These are phyloP conservation scores for Nanger granti DNA, from an alignment of 2,113 vertebrate species.

Conservation along the genomic window DNA sequence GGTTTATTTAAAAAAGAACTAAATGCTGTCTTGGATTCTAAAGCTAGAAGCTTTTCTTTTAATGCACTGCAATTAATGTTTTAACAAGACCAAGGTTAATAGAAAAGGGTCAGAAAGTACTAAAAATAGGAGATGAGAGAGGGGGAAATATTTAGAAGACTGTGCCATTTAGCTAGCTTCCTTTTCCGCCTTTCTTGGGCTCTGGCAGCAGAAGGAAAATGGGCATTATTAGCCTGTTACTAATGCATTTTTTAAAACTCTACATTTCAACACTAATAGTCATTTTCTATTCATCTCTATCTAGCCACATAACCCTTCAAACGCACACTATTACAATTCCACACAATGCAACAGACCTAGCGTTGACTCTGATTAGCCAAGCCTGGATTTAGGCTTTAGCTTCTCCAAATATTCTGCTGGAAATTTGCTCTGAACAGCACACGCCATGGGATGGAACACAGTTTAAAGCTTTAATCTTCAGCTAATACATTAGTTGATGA, in stretches of 20 bases:
- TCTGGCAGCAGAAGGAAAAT: background rate
- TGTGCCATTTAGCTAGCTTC: rapidly evolving
- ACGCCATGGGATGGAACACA: rapidly evolving
- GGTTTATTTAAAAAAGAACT: background rate
- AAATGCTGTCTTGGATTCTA: background rate
- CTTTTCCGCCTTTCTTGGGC: background rate
- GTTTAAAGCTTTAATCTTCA: background rate
- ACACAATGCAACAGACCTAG: rapidly evolving
- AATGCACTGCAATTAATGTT: conserved; percentile 30
- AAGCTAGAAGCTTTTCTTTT: conserved; percentile 13
- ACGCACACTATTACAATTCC: background rate
- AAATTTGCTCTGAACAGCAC: no score
- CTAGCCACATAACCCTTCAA: background rate
- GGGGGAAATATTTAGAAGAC: background rate
- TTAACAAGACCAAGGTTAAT: background rate
- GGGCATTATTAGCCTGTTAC: background rate
- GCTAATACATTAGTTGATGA: background rate
- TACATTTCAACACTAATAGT: background rate
- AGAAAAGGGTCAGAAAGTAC: background rate
- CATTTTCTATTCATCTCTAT: background rate
- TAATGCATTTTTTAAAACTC: background rate
- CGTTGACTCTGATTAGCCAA: background rate
- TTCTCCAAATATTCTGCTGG: background rate
- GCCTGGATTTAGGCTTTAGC: no score
- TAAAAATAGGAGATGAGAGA: background rate